Percentiles rank a stretch among this genome's conserved stretches.
phyloP scores from a whole-genome alignment of 2,113 vertebrate genomes.

The Struthidea cinerea region DNA sequence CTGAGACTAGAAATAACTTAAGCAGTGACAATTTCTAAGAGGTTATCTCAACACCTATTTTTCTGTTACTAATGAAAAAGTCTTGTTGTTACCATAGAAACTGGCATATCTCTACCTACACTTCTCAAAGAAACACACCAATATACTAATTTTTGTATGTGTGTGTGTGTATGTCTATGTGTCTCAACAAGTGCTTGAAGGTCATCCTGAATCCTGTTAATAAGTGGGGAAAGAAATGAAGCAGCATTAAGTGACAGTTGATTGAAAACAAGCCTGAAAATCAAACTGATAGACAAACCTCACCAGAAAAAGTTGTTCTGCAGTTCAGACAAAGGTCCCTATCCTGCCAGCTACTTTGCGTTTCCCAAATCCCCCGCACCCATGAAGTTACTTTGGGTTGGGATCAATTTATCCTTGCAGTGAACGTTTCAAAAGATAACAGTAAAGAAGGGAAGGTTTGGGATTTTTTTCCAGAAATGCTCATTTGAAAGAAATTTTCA shows the following conservation, averaged over 20 bases:
- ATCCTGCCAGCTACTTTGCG: neutral
- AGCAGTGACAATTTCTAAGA: neutral
- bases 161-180: neutral
- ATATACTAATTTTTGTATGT: neutral
- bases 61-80: slow-evolving; percentile 48
- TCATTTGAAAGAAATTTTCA: neutral
- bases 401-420: neutral
- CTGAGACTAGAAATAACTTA: slow-evolving; percentile 25
- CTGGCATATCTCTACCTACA: slow-evolving; percentile 30
- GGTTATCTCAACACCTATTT: slow-evolving; percentile 43
- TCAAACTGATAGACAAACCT: neutral
- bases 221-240: neutral
- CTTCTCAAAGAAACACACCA: slow-evolving; percentile 17
- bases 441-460: neutral
- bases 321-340: neutral
- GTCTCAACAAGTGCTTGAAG: neutral
- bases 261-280: neutral
- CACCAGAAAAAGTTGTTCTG: neutral
- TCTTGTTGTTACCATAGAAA: slow-evolving; percentile 64
- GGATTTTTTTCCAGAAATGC: neutral
- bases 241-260: neutral
- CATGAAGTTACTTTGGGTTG: neutral
- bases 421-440: neutral
- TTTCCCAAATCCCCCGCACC: neutral
- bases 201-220: neutral